Percentiles rank a stretch among this genome's conserved stretches.
These are phyloP conservation scores for Girardinus metallicus DNA, from an alignment of 2,797 vertebrate genomes.

Conservation along the genomic window DNA sequence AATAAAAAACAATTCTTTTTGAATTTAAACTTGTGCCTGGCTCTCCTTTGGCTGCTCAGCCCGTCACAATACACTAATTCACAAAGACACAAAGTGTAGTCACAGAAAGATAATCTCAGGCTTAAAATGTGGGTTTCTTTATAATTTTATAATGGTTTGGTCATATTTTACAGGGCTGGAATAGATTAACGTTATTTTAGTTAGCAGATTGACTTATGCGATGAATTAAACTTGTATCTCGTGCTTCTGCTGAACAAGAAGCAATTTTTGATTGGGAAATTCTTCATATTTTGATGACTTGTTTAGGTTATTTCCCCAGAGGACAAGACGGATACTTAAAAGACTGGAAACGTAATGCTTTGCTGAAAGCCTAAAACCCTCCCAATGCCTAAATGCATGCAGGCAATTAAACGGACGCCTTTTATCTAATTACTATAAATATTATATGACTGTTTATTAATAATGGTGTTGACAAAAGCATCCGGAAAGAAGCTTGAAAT, in stretches of 20 bases:
- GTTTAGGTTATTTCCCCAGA: not conserved
- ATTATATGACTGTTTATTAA: slow-evolving; percentile 5
- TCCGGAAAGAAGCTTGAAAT: slow-evolving; percentile 11
- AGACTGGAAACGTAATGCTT: not conserved
- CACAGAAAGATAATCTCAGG: not conserved
- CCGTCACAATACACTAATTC: not conserved
- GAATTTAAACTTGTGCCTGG: too few species aligned
- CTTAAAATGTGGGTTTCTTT: not conserved
- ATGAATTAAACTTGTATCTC: too few species aligned
- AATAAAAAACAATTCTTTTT: too few species aligned
- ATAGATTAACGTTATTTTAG: too few species aligned
- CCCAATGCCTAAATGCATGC: slow-evolving; percentile 15
- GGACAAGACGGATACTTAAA: not conserved
- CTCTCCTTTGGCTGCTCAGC: too few species aligned
- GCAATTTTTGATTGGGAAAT: not conserved
- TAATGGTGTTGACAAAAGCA: slow-evolving; percentile 15
- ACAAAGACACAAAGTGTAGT: not conserved
- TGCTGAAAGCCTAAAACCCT: slow-evolving; percentile 26
- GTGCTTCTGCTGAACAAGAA: not conserved
- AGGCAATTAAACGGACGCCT: slow-evolving; percentile 20
- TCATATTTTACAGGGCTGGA: too few species aligned
- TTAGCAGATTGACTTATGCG: too few species aligned
- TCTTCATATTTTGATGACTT: not conserved
- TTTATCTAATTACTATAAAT: slow-evolving; percentile 21
- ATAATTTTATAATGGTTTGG: too few species aligned